Conservation (phyloP, 2,888 invertebrate genomes). For the Eupelmus urozonus region DNA sequence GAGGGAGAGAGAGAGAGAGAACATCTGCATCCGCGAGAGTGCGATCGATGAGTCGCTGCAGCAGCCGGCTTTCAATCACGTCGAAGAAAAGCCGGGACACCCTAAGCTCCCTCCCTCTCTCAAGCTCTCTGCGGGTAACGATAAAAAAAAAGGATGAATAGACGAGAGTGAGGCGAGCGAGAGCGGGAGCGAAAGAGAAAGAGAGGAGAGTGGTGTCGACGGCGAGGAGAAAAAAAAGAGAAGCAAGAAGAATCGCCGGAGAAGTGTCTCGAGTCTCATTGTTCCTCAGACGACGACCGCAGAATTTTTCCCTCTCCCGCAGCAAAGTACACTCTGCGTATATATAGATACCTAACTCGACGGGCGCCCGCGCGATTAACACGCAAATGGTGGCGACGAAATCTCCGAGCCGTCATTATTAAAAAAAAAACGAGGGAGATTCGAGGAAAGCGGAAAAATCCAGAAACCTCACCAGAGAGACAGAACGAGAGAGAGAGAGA, state of each 20-base stretch:
- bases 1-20: not conserved
- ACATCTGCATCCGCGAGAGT: not conserved
- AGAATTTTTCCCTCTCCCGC: conserved; percentile 4
- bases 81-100: not conserved
- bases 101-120: not conserved
- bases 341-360: not conserved
- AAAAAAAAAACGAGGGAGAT: not conserved
- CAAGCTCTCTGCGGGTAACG: not conserved
- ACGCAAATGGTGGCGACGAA: conserved; percentile 3
- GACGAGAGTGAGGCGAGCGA: not conserved
- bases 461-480: too few species aligned
- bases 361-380: not conserved
- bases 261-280: conserved; percentile 13
- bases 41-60: conserved; percentile 31
- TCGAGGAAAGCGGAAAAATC: too few species aligned
- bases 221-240: too few species aligned
- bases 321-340: not conserved
- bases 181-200: not conserved
- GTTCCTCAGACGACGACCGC: not conserved
- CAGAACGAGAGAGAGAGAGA: not conserved
- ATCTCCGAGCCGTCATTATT: conserved; percentile 10
- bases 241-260: not conserved
- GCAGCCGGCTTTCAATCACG: conserved; percentile 36
- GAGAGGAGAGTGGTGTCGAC: not conserved
- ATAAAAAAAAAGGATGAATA: not conserved